These are phyloP conservation scores for Paralvinella palmiformis DNA, from an alignment of 1,140 invertebrate genomes.

Conservation along the genomic window DNA sequence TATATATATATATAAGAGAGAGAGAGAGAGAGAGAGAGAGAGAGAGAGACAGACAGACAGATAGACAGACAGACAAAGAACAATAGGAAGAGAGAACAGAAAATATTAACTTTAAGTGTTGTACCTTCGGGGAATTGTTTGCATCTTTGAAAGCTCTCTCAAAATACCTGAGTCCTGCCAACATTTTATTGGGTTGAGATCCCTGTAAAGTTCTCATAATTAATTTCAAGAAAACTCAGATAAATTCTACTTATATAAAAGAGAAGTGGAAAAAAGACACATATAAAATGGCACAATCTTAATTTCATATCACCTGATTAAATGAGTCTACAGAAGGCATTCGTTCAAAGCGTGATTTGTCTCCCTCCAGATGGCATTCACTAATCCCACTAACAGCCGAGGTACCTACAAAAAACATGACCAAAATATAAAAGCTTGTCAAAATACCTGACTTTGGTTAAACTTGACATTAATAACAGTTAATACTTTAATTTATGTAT, in stretches of 20 bases:
- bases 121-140: no score
- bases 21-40: no score
- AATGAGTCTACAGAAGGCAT: constrained; percentile 51
- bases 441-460: constrained; percentile 1
- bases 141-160: constrained; percentile 48
- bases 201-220: constrained; percentile 32
- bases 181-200: constrained; percentile 55
- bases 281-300: background rate
- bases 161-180: constrained; percentile 55
- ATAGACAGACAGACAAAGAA: no score
- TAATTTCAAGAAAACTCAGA: no score
- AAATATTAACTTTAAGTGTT: no score
- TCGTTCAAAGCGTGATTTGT: constrained; percentile 44
- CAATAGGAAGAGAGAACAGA: no score
- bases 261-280: background rate
- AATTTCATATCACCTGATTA: constrained; percentile 33
- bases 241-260: no score
- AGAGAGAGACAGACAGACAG: no score
- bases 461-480: background rate
- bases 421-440: background rate
- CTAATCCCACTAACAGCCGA: constrained; percentile 42
- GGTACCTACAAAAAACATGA: constrained; percentile 34
- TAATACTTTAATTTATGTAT: background rate
- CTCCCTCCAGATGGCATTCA: constrained; percentile 38
- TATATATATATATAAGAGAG: no score